phyloP scores from a whole-genome alignment of 2,888 invertebrate genomes.

The Agonopterix subpropinquella region DNA sequence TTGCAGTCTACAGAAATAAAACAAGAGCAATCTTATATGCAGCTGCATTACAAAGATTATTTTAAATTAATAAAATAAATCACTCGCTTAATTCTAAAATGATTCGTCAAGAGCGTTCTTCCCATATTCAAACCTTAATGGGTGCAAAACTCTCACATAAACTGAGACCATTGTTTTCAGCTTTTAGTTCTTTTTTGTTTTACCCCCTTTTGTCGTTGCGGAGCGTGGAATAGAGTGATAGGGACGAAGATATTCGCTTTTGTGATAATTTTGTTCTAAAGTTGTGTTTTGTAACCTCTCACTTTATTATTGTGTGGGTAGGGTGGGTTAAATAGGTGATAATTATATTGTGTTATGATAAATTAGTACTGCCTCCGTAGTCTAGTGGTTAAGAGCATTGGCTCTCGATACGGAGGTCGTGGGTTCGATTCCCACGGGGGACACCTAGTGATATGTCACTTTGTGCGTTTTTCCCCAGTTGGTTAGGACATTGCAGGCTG shows the following conservation, averaged over 20 bases:
- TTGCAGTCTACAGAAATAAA: too few relatives aligned
- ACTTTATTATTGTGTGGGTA: too few relatives aligned
- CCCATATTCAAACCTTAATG: slow-evolving; percentile 14
- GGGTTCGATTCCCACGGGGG: too few relatives aligned
- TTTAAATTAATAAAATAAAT: neutral
- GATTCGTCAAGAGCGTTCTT: slow-evolving; percentile 19
- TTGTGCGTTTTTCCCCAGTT: too few relatives aligned
- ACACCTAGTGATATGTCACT: too few relatives aligned
- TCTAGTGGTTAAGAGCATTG: too few relatives aligned
- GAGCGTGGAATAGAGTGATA: slow-evolving; percentile 31
- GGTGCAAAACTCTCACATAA: slow-evolving; percentile 20
- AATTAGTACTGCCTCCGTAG: too few relatives aligned
- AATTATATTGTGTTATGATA: too few relatives aligned
- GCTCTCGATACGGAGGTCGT: too few relatives aligned
- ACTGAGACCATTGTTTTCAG: slow-evolving; percentile 11
- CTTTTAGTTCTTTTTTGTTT: slow-evolving; percentile 13
- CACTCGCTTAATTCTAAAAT: too few relatives aligned
- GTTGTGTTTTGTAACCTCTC: neutral
- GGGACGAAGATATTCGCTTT: slow-evolving; percentile 38
- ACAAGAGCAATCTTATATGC: neutral
- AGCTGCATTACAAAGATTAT: neutral
- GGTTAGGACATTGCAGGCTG: too few relatives aligned
- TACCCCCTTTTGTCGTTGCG: slow-evolving; percentile 17
- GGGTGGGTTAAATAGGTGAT: too few relatives aligned
- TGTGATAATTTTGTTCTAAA: neutral